Conservation (phyloP, 2,797 vertebrate species). For the Neopelma chrysocephalum region DNA sequence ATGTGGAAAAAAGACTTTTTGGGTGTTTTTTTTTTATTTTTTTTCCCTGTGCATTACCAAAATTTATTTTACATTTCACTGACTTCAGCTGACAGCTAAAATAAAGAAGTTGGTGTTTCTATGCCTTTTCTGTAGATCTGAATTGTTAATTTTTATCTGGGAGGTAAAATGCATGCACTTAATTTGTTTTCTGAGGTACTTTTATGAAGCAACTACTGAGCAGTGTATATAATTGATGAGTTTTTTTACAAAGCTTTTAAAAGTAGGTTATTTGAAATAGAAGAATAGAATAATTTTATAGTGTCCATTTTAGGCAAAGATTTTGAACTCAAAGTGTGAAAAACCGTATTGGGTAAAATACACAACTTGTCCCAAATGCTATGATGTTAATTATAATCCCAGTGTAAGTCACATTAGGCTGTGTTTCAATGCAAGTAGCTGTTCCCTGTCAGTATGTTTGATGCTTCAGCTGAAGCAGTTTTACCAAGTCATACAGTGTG, state of each 20-base stretch:
- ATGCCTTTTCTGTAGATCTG: neutral
- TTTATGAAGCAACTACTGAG: neutral
- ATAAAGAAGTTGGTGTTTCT: neutral
- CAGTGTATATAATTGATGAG: neutral
- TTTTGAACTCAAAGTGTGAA: neutral
- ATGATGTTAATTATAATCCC: slow-evolving; percentile 16
- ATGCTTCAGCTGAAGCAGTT: slow-evolving; percentile 55
- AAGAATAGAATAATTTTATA: neutral
- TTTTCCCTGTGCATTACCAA: neutral
- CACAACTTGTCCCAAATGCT: neutral
- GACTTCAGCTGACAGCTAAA: neutral
- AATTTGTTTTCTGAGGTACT: neutral
- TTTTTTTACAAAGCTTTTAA: neutral
- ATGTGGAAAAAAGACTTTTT: neutral
- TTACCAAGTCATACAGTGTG: slow-evolving; percentile 43
- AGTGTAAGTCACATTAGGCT: slow-evolving; percentile 12
- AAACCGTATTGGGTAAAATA: neutral
- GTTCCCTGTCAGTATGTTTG: slow-evolving; percentile 43
- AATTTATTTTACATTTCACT: slow-evolving; percentile 19
- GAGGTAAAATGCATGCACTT: neutral
- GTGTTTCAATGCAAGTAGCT: slow-evolving; percentile 28
- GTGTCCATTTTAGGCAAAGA: neutral
- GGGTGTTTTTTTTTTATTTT: fast-evolving
- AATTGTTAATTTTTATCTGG: slow-evolving; percentile 12
- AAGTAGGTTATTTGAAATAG: neutral